Evolutionary conservation across 2,888 invertebrate species (phyloP).

Genomic region (Pollenia griseotomentosa): DNA sequence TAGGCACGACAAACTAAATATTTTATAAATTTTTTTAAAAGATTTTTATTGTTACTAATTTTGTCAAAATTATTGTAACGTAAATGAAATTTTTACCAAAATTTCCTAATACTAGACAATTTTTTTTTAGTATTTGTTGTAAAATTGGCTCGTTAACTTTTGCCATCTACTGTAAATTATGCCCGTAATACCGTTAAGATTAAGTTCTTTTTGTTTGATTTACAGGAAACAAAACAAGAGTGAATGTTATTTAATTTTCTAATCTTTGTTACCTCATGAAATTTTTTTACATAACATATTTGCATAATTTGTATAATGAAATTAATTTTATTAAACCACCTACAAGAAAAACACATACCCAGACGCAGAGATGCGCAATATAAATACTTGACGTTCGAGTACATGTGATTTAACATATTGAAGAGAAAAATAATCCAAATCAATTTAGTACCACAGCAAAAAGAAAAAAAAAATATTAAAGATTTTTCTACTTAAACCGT

Average conservation of each 20-base stretch:
- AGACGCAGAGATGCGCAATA: background rate
- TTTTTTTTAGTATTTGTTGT: too few species aligned
- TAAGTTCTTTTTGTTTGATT: background rate
- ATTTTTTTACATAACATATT: slow-evolving; percentile 31
- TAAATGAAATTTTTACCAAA: too few species aligned
- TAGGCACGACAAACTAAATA: too few species aligned
- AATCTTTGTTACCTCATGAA: slow-evolving; percentile 12
- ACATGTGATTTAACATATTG: background rate
- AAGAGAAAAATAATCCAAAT: slow-evolving; percentile 43
- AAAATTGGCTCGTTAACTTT: too few species aligned
- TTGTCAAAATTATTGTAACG: too few species aligned
- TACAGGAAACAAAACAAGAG: background rate
- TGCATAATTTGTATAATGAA: slow-evolving; percentile 53
- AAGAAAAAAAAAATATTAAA: background rate
- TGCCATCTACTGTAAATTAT: background rate
- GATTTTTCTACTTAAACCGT: slow-evolving; percentile 26
- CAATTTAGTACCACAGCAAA: slow-evolving; percentile 59
- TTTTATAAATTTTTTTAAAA: too few species aligned
- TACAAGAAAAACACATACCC: slow-evolving; percentile 31
- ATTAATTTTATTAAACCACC: slow-evolving; percentile 58
- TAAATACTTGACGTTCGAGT: background rate
- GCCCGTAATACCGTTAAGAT: background rate
- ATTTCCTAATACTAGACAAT: too few species aligned
- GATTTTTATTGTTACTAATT: too few species aligned
- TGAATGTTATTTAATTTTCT: slow-evolving; percentile 14